Evolutionary conservation across 2,113 vertebrate species (phyloP).

Genomic region (Dasyornis broadbenti): DNA sequence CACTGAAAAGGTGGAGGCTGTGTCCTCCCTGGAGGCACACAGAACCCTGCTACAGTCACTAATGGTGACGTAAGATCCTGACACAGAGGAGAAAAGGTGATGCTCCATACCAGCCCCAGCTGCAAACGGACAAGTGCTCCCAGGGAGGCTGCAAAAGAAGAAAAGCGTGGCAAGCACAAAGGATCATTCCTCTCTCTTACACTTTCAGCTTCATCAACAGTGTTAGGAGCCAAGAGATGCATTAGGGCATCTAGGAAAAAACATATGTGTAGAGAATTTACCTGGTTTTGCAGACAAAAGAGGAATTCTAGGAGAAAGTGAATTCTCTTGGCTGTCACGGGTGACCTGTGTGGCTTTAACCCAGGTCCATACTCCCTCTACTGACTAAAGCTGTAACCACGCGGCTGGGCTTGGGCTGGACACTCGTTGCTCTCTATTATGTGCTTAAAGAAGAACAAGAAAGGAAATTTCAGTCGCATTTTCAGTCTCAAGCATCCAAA

Average conservation of each 20-base stretch:
- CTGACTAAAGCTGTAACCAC: slow-evolving; percentile 19
- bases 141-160: background rate
- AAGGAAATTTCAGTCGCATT: background rate
- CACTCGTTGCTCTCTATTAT: fast-evolving
- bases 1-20: background rate
- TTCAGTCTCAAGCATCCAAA: background rate
- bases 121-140: background rate
- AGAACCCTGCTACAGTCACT: background rate
- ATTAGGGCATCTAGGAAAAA: background rate
- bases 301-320: background rate
- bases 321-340: background rate
- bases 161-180: background rate
- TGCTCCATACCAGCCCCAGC: background rate
- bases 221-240: background rate
- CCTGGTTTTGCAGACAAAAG: background rate
- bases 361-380: slow-evolving; percentile 31
- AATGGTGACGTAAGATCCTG: background rate
- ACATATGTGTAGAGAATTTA: background rate
- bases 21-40: background rate
- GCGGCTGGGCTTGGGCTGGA: background rate
- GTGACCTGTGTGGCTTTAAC: background rate
- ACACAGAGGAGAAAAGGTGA: background rate
- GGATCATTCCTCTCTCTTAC: background rate
- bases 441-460: background rate
- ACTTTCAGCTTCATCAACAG: background rate